These are phyloP conservation scores for Saccostrea cuccullata DNA, from an alignment of 1,140 invertebrate species.

Conservation along the genomic window DNA sequence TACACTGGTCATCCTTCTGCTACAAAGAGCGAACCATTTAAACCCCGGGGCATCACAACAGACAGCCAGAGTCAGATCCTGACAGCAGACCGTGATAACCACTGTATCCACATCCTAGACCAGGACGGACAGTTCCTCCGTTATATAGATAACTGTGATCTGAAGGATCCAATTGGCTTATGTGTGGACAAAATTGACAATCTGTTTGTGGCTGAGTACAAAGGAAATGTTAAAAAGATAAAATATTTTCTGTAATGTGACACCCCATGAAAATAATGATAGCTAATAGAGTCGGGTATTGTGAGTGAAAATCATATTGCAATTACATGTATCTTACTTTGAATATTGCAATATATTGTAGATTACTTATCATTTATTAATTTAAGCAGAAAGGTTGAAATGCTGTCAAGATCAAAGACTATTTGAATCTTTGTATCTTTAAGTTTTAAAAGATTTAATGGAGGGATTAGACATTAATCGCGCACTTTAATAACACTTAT, in stretches of 20 bases:
- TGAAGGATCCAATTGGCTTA: not conserved
- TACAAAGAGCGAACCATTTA: not conserved
- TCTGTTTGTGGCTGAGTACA: not conserved
- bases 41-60: not conserved
- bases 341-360: no score
- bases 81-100: not conserved
- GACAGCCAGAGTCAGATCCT: constrained; percentile 23
- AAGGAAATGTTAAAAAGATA: not conserved
- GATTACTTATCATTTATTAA: no score
- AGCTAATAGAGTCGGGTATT: no score
- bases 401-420: no score
- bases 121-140: constrained; percentile 11
- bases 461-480: no score
- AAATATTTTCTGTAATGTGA: not conserved
- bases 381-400: no score
- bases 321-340: no score
- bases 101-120: constrained; percentile 18
- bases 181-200: constrained; percentile 20
- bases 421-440: no score
- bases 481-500: no score
- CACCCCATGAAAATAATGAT: no score
- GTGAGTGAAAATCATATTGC: no score
- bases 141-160: constrained; percentile 16
- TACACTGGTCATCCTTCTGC: constrained; percentile 16
- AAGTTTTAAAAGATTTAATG: no score